Evolutionary conservation across 2,888 invertebrate genomes (phyloP), one percentile per base, ranked within the genome.

Genomic region (Onchidella celtica): DNA sequence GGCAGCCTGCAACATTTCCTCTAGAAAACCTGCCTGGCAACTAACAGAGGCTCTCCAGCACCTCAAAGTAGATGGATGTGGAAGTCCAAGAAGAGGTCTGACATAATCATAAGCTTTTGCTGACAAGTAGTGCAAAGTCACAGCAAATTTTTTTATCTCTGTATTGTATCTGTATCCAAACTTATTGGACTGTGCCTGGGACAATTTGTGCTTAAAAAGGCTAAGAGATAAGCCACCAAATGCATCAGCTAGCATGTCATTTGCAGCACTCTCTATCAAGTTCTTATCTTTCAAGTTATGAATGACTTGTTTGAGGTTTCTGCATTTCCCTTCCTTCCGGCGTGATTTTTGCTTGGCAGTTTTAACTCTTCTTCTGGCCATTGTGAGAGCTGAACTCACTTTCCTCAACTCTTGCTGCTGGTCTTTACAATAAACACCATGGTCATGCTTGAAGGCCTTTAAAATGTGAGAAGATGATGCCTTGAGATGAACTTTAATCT

Each of bases 41-140:
- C 66, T 38, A 21, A 63, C 24, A 59, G 34, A 61, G 3, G 38
- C 34, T 36, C 29, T 11, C 75, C 75, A 75, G 27, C 63, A 17
- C 14, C 61, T 2, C 14, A 75, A 24, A 9, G 75, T 63, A 11
- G 4, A 27, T 4, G 61, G 38, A 24, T 63, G 75, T 3, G 75
- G 61, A 4, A 59, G 38, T 24, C 24, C 36, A 3, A 75, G 61
- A 34, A 32, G 4, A 1, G 21, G 57, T 1, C 63, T 2, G 0
- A 63, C 63, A 63, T 34, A 75, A 4, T 75, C 75, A 32, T 75
- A 75, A 36, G 63, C 75, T 14, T 59, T 24, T 3, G 75, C 9
- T n/a, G 61, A 61, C 11, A 61, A 40, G 29, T 57, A 75, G 40
- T 75, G 34, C 2, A 75, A n/a, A 27, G 61, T 75, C 11, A 63